Base-by-base conservation (phyloP, 2,888 invertebrate genomes). In the Drosophila neotestacea region DNA sequence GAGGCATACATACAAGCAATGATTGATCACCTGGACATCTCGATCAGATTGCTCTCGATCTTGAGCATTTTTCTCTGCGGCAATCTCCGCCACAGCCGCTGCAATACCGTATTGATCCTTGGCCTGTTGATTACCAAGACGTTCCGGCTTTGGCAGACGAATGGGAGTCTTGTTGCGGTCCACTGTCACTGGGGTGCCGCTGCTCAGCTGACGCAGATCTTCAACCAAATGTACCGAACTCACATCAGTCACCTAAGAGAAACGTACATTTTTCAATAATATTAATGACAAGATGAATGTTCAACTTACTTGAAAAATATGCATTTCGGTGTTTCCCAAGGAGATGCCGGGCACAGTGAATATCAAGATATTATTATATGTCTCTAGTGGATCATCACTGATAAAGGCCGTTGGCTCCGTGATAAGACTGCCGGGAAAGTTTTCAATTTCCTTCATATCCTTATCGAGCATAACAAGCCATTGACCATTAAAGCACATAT, bases 341-440 rank as follows among this genome's bases (percentile, higher is more conserved):
- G 94, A 94, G 73, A 94, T 94, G 42, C 94, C 97, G 1, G 96
- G 95, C 70, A 99, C 98, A 73, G 98, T 97, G 93, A 99, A 99
- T 50, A 99, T 96, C 87, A 99, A 94, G 90, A 99, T 98, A 93
- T 99, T 99, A 94, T 99, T 99, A 94, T 98, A 99, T 89, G 98
- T 95, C 93, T 99, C 99, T 91, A 97, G 96, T 0, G 98, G 97
- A 93, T 99, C 98, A 60, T 97, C 96, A 77, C 98, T 98, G 47
- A 97, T 97, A 93, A 98, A 98, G 4, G 99, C 98, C 1, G 98
- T 99, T 4, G 99, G 99, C 81, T 98, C 97, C 91, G 97, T 96
- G 79, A 99, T 97, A 90, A 98, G 94, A 51, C 96, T 95, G 42
- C 98, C 96, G 0, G 98, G 98, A 93, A 99, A 99, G 82, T 97